phyloP scores from a whole-genome alignment of 2,113 vertebrate species.

The Forbesichthys papilliferus region DNA sequence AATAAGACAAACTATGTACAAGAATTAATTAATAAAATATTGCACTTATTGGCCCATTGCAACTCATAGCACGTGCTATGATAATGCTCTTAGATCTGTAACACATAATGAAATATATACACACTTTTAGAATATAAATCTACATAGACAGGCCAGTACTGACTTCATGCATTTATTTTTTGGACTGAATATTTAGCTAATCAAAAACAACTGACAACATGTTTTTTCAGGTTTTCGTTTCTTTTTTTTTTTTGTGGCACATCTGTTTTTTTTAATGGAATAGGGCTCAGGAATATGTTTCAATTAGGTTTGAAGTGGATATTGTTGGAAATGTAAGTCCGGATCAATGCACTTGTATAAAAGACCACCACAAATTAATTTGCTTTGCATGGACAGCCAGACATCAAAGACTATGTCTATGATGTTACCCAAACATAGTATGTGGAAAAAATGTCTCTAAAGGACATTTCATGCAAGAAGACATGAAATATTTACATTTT shows the following conservation, averaged over 20 bases:
- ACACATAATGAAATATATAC: constrained; percentile 77
- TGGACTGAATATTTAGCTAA: constrained; percentile 41
- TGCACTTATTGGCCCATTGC: constrained; percentile 99
- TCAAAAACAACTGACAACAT: constrained; percentile 42
- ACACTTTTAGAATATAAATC: constrained; percentile 74
- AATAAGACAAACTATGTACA: constrained; percentile 88
- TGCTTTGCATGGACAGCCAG: too few species aligned
- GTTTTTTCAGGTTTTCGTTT: not conserved
- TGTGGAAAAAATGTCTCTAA: not conserved
- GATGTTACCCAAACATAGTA: constrained; percentile 8
- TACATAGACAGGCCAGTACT: constrained; percentile 81
- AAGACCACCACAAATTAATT: constrained; percentile 12
- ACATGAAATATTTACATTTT: constrained; percentile 49
- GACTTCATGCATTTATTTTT: constrained; percentile 80
- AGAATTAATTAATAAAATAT: constrained; percentile 94
- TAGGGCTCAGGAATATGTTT: constrained; percentile 23
- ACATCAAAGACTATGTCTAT: too few species aligned
- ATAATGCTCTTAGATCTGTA: constrained; percentile 80
- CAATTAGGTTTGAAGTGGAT: constrained; percentile 1
- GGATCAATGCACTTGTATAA: not conserved
- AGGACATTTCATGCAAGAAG: constrained; percentile 24
- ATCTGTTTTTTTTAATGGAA: constrained; percentile 13
- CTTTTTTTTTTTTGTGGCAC: constrained; percentile 61
- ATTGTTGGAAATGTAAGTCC: not conserved
- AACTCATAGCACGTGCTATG: constrained; percentile 81